Percentiles rank a stretch among this genome's conserved stretches.
phyloP scores from a whole-genome alignment of 2,113 vertebrate genomes.

The Pongo pygmaeus region DNA sequence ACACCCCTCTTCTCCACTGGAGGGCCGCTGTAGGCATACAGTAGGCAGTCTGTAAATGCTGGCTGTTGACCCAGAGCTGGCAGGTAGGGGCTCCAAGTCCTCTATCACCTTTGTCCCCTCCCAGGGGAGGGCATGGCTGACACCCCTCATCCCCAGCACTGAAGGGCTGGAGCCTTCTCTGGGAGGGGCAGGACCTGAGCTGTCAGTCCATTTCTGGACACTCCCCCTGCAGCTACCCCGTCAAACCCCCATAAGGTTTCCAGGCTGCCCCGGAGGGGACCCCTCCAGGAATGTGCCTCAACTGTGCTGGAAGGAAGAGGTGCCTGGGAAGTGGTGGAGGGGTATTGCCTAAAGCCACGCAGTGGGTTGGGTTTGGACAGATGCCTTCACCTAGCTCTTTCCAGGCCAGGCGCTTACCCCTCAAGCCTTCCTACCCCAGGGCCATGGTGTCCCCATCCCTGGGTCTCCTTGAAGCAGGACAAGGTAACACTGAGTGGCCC shows the following conservation, averaged over 20 bases:
- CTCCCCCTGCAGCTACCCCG: neutral
- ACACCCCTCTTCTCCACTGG: neutral
- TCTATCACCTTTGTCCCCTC: accelerated
- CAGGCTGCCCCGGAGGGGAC: too few relatives aligned
- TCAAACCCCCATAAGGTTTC: neutral
- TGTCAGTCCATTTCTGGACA: neutral
- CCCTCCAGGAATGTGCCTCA: neutral
- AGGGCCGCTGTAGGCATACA: accelerated
- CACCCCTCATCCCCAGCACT: neutral
- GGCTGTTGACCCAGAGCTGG: neutral
- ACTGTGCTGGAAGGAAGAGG: neutral
- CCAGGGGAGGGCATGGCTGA: neutral
- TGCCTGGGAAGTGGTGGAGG: neutral
- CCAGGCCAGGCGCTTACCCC: neutral
- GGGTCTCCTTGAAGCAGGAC: neutral
- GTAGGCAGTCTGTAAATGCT: neutral
- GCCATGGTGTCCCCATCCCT: too few relatives aligned
- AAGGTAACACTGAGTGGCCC: neutral
- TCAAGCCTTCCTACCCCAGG: neutral
- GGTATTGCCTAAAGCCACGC: neutral
- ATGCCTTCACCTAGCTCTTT: neutral
- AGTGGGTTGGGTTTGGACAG: neutral
- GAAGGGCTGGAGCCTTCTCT: neutral
- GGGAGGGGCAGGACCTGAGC: neutral
- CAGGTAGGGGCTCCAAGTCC: neutral